Evolutionary conservation across 2,797 vertebrate species (phyloP).

Genomic region (Allobates femoralis): DNA sequence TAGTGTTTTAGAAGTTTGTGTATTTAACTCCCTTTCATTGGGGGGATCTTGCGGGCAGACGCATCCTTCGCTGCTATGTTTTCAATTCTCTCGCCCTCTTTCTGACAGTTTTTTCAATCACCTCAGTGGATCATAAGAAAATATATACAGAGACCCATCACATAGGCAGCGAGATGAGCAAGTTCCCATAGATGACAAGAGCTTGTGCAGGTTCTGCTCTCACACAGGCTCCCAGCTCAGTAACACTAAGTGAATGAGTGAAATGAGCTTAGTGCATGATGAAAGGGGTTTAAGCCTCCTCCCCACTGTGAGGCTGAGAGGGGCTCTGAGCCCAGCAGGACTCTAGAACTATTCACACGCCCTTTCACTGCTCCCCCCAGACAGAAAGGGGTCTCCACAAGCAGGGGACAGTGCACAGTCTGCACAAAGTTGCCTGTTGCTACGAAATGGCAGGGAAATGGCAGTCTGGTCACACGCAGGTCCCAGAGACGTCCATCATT

Average conservation of each 20-base stretch:
- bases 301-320: conserved; percentile 95
- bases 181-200: conserved; percentile 54
- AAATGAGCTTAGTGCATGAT: conserved; percentile 61
- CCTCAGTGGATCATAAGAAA: background rate
- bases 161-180: conserved; percentile 72
- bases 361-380: conserved; percentile 77
- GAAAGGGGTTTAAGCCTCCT: conserved; percentile 89
- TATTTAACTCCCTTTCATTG: background rate
- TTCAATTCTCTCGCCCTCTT: background rate
- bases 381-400: conserved; percentile 78
- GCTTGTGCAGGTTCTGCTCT: conserved; percentile 39
- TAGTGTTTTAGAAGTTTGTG: background rate
- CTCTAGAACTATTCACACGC: conserved; percentile 96
- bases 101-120: background rate
- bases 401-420: conserved; percentile 81
- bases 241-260: conserved; percentile 58
- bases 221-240: conserved; percentile 50
- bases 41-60: background rate
- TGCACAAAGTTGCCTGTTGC: conserved; percentile 74
- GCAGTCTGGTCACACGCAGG: conserved; percentile 83
- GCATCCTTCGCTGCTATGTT: background rate
- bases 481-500: conserved; percentile 79
- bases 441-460: conserved; percentile 84
- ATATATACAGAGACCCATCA: background rate
- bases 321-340: conserved; percentile 66